Percentiles rank a stretch among this genome's conserved stretches.
These are phyloP conservation scores for Pelagia noctiluca DNA, from an alignment of 30 jellyfish, hydroid and myxozoan genomes.

Conservation along the genomic window DNA sequence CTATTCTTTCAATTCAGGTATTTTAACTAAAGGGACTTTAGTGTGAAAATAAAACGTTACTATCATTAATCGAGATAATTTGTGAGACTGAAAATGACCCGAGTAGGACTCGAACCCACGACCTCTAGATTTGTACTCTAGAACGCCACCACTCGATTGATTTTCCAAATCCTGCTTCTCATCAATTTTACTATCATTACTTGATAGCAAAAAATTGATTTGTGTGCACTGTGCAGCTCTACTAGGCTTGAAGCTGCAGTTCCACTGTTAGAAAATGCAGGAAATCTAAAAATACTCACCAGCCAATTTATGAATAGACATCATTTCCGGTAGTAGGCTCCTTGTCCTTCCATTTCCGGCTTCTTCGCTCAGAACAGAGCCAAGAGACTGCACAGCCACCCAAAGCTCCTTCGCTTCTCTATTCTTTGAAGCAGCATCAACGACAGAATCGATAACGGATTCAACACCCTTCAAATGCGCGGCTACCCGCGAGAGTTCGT, in stretches of 20 bases:
- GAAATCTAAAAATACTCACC: slow-evolving; percentile 45
- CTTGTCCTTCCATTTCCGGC: slow-evolving; percentile 79
- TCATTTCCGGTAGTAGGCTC: slow-evolving; percentile 84
- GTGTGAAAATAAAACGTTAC: too few species aligned
- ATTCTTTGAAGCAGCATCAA: slow-evolving; percentile 71
- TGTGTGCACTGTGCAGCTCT: too few species aligned
- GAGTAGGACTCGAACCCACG: too few species aligned
- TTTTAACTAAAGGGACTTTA: too few species aligned
- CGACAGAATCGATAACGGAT: slow-evolving; percentile 63
- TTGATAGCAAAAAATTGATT: too few species aligned
- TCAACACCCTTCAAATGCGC: slow-evolving; percentile 77
- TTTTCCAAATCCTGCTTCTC: too few species aligned
- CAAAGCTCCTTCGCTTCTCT: slow-evolving; percentile 76
- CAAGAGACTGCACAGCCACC: slow-evolving; percentile 85
- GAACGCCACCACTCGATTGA: too few species aligned
- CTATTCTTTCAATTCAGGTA: too few species aligned
- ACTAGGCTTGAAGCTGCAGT: background rate
- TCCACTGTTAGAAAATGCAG: background rate
- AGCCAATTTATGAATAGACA: slow-evolving; percentile 61
- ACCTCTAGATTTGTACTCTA: too few species aligned
- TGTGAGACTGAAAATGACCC: too few species aligned
- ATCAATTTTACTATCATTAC: too few species aligned
- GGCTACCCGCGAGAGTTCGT: slow-evolving; percentile 57
- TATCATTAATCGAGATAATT: too few species aligned
- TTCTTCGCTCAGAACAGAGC: slow-evolving; percentile 71